Percentiles rank a stretch among this genome's conserved stretches.
Conservation (phyloP, 2,113 vertebrate genomes). For the Hylia prasina region DNA sequence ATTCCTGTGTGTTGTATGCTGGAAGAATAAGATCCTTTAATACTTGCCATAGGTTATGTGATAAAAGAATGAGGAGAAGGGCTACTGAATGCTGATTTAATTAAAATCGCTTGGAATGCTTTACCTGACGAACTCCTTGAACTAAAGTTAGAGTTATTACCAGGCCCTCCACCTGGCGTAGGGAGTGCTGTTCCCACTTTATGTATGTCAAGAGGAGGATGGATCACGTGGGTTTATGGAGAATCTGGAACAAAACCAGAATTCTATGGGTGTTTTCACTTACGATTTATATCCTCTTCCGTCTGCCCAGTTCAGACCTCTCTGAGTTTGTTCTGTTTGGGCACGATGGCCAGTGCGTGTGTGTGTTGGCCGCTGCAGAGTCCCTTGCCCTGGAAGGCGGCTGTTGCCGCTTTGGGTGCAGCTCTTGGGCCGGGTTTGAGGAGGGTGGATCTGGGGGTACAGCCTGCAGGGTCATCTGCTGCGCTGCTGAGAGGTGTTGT, state of each 20-base stretch:
- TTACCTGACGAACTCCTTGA: background rate
- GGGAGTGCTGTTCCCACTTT: rapidly evolving
- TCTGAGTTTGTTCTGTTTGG: background rate
- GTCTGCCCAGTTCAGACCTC: rapidly evolving
- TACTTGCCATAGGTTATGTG: rapidly evolving
- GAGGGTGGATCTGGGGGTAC: rapidly evolving
- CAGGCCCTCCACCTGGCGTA: rapidly evolving
- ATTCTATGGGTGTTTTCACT: rapidly evolving
- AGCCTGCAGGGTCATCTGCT: rapidly evolving
- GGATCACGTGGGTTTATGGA: rapidly evolving
- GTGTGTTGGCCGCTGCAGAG: background rate
- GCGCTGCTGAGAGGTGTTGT: background rate
- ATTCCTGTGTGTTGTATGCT: background rate
- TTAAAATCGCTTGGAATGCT: background rate
- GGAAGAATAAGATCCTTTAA: background rate
- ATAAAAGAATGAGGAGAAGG: background rate
- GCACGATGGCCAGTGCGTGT: rapidly evolving
- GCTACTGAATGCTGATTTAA: rapidly evolving
- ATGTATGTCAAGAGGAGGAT: rapidly evolving
- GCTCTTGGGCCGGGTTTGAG: rapidly evolving
- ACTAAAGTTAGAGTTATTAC: rapidly evolving
- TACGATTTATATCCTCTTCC: rapidly evolving
- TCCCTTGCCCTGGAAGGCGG: background rate
- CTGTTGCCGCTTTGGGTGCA: rapidly evolving
- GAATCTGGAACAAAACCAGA: background rate